A percentile compares a stretch with the other conserved stretches of the same genome.
Conservation (phyloP, 2,888 invertebrate species). For the Melikaiella ostensackeni region DNA sequence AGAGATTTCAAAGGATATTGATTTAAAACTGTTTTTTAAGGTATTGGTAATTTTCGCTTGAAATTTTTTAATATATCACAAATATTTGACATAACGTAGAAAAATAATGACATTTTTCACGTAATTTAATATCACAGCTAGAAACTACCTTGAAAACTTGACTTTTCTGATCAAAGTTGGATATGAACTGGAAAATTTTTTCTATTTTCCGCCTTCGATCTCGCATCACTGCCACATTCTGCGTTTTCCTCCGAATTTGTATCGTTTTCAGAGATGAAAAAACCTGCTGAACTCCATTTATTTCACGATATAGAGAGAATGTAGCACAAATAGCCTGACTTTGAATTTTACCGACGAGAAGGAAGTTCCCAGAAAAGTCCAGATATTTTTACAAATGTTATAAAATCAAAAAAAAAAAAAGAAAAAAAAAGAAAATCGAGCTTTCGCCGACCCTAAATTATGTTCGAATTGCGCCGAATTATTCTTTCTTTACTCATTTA, state of each 20-base stretch:
- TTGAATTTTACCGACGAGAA: conserved; percentile 19
- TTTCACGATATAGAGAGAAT: conserved; percentile 5
- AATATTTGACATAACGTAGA: no score
- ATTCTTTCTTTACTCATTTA: background rate
- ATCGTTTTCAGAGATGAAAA: background rate
- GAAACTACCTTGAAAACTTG: background rate
- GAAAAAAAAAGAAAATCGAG: background rate
- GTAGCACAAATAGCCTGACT: conserved; percentile 26
- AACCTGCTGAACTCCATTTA: conserved; percentile 3
- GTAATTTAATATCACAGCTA: background rate
- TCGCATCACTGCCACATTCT: conserved; percentile 37
- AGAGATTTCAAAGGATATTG: no score
- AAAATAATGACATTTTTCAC: background rate
- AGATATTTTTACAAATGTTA: background rate
- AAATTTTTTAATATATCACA: no score
- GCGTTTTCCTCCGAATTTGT: conserved; percentile 13
- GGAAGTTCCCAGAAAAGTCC: conserved; percentile 12
- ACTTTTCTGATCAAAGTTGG: conserved; percentile 18
- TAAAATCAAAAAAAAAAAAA: background rate
- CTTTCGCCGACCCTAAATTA: background rate
- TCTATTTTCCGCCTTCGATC: conserved; percentile 23
- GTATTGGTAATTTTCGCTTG: no score
- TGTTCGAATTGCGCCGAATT: background rate
- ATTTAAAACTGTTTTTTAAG: no score
- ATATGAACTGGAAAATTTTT: background rate